Base-by-base conservation (phyloP, 2,888 invertebrate species). In the Conomelus anceps region DNA sequence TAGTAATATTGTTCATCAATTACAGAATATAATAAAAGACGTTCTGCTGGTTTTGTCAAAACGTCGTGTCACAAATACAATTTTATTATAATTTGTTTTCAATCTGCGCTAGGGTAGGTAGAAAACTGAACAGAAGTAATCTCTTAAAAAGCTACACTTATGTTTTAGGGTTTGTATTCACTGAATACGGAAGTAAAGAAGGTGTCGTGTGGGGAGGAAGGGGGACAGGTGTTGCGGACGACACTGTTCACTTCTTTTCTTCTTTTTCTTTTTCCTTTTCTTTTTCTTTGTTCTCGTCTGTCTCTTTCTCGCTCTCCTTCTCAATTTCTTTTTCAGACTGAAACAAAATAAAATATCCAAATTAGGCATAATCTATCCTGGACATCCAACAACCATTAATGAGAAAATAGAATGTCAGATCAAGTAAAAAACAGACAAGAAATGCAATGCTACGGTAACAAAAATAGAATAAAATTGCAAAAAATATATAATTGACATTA, bases 271-370 rank as follows among this genome's bases (percentile, higher is more conserved):
- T 90, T 87, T 90, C 89, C 88, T 90, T 89, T 84, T 90, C 91
- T 89, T 91, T 92, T 23, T 91, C 91, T 89, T 91, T 91, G 41
- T 92, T 91, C 89, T 90, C 90, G 86, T 91, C 91, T 86, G 91
- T 91, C 85, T 91, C 91, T 84, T 91, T 91, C 87, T 91, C 92
- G 41, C 90, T 92, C 89, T 92, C 92, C 89, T 91, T 92, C 90
- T 92, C 92, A 88, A 92, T 92, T 90, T 92, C 92, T 90, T 92
- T 92, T 91, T 92, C 91, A 90, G 91, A 91, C 91, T 91, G 91
- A 88, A 91, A 91, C 17, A 91, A 63, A 90, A 88, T 87, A 84
- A 24, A 86, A 20, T 87, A 23, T 22, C 22, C 9, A 41, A 7
- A 88, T 11, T 22, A 63, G 20, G 17, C 24, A 34, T 13, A 88